phyloP scores from a whole-genome alignment of 2,113 vertebrate genomes.

The Lagenorhynchus albirostris region DNA sequence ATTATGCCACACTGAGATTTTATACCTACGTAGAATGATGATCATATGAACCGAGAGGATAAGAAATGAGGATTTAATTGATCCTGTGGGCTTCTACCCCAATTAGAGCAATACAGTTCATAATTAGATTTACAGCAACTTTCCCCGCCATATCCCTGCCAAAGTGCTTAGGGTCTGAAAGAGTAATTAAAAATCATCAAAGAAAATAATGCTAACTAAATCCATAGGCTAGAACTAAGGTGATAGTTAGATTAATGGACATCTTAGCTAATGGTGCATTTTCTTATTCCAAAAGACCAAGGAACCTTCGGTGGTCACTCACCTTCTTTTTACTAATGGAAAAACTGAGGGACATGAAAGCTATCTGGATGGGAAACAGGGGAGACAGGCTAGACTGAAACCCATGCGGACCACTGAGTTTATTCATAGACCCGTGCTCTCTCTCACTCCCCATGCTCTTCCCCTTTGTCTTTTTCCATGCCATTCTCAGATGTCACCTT shows the following conservation, averaged over 20 bases:
- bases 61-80: conserved; percentile 16
- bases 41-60: not conserved
- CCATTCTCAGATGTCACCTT: not conserved
- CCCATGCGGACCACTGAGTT: not conserved
- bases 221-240: not conserved
- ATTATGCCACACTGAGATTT: not conserved
- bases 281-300: not conserved
- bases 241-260: not conserved
- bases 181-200: conserved; percentile 14
- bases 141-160: not conserved
- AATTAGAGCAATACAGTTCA: conserved; percentile 34
- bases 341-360: not conserved
- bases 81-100: not conserved
- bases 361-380: not conserved
- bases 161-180: not conserved
- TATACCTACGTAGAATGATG: conserved; percentile 1
- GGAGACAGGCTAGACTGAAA: not conserved
- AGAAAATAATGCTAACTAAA: conserved; percentile 44
- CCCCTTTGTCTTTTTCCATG: not conserved
- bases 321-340: not conserved
- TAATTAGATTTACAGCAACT: conserved; percentile 27
- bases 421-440: not conserved
- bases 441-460: not conserved
- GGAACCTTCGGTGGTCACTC: not conserved
- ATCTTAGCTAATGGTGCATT: not conserved